These are phyloP conservation scores for Pluvianellus socialis DNA, from an alignment of 2,113 vertebrate genomes.

Conservation along the genomic window DNA sequence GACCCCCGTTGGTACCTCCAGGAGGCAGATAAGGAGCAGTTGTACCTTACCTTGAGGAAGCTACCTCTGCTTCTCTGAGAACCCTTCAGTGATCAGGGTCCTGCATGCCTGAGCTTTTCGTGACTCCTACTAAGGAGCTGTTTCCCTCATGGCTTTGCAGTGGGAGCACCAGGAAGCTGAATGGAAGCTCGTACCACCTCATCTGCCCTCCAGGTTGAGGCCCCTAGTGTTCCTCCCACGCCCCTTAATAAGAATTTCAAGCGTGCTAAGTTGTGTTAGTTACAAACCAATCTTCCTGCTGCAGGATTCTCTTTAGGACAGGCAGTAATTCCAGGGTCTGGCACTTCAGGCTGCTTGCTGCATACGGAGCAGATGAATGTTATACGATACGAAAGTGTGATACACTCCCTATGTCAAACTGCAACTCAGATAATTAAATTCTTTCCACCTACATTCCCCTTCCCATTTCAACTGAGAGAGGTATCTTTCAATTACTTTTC, in stretches of 20 bases:
- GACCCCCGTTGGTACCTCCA: not conserved
- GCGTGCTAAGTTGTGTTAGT: not conserved
- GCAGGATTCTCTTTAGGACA: not conserved
- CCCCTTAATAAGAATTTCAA: not conserved
- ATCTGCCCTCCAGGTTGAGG: not conserved
- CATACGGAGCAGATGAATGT: not conserved
- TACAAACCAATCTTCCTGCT: not conserved
- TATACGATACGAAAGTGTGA: not conserved
- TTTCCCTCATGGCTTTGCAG: not conserved
- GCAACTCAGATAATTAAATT: not conserved
- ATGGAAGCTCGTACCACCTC: fast-evolving
- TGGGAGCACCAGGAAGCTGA: not conserved
- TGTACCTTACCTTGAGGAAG: not conserved
- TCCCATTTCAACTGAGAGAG: not conserved
- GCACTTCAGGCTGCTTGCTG: not conserved
- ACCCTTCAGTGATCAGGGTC: not conserved
- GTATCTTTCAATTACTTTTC: not conserved
- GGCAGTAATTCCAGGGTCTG: not conserved
- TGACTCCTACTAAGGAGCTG: not conserved
- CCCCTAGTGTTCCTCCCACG: not conserved
- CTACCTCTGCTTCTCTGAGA: not conserved
- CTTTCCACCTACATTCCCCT: not conserved
- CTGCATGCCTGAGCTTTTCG: not conserved
- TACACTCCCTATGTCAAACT: not conserved
- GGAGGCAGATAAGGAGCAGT: not conserved